Percentiles rank a stretch among this genome's conserved stretches.
Conservation (phyloP, 2,888 invertebrate species). For the Limnephilus marmoratus region DNA sequence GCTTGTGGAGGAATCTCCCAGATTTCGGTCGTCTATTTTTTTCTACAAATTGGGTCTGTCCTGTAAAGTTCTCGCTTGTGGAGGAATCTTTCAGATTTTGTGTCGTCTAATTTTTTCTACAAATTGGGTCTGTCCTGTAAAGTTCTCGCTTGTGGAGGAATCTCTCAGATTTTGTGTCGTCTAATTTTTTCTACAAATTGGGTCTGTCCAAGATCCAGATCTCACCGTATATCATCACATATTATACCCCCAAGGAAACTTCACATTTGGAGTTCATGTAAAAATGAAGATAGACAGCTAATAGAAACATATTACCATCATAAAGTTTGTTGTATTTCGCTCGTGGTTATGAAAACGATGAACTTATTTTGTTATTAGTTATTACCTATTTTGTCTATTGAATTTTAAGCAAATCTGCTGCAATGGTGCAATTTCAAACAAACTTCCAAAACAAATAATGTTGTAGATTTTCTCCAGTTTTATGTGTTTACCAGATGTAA, state of each 20-base stretch:
- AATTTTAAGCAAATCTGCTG: background rate
- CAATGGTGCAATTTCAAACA: background rate
- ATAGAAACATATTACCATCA: background rate
- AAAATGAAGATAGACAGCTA: background rate
- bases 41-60: no score
- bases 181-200: no score
- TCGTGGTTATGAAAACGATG: background rate
- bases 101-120: no score
- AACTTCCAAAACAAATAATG: background rate
- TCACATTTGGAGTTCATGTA: background rate
- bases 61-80: no score
- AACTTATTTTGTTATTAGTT: background rate
- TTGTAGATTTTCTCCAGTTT: background rate
- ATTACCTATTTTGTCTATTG: background rate
- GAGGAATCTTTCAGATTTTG: no score
- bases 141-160: no score
- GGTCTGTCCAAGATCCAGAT: no score
- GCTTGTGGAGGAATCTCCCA: no score
- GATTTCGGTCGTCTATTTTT: no score
- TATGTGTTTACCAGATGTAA: background rate
- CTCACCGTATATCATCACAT: no score
- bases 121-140: no score
- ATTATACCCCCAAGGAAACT: background rate
- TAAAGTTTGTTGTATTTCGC: background rate
- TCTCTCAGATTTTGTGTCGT: no score